Conservation (phyloP, 1,140 invertebrate species). For the Lordiphosa clarofinis region DNA sequence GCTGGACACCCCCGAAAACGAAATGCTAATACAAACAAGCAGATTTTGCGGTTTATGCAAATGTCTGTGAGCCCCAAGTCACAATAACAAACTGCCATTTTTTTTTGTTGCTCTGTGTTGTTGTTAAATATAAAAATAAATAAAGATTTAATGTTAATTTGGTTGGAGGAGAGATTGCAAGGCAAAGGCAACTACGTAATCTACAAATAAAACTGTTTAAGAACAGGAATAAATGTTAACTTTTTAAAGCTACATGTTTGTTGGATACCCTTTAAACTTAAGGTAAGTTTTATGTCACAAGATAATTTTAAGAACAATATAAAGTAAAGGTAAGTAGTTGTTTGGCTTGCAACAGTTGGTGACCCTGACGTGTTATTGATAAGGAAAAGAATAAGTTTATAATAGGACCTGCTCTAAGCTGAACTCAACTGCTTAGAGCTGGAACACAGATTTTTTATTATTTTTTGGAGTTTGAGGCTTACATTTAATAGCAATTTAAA, state of each 20-base stretch:
- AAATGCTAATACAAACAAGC: slow-evolving; percentile 75
- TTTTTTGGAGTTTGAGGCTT: too few relatives aligned
- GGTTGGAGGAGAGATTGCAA: slow-evolving; percentile 5
- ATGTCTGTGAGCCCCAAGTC: slow-evolving; percentile 43
- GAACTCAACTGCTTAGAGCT: too few relatives aligned
- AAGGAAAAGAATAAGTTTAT: too few relatives aligned
- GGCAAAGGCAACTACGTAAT: slow-evolving; percentile 8
- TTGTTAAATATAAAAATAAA: slow-evolving; percentile 51
- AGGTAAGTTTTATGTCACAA: too few relatives aligned
- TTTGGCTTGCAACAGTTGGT: too few relatives aligned
- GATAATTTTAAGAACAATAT: too few relatives aligned
- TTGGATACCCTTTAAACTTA: too few relatives aligned
- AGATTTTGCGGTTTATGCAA: slow-evolving; percentile 77
- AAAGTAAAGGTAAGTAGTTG: too few relatives aligned
- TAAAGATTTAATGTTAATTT: slow-evolving; percentile 47
- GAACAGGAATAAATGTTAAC: neutral
- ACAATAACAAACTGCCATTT: slow-evolving; percentile 34
- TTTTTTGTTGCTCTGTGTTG: slow-evolving; percentile 23
- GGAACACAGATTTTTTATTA: too few relatives aligned
- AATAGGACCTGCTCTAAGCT: too few relatives aligned
- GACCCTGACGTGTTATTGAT: too few relatives aligned
- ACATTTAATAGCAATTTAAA: too few relatives aligned
- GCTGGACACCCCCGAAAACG: slow-evolving; percentile 27
- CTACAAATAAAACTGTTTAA: slow-evolving; percentile 20
- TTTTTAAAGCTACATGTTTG: neutral